Percentiles rank a stretch among this genome's conserved stretches.
Evolutionary conservation across 2,888 invertebrate genomes (phyloP).

Genomic region (Agrypnus murinus): DNA sequence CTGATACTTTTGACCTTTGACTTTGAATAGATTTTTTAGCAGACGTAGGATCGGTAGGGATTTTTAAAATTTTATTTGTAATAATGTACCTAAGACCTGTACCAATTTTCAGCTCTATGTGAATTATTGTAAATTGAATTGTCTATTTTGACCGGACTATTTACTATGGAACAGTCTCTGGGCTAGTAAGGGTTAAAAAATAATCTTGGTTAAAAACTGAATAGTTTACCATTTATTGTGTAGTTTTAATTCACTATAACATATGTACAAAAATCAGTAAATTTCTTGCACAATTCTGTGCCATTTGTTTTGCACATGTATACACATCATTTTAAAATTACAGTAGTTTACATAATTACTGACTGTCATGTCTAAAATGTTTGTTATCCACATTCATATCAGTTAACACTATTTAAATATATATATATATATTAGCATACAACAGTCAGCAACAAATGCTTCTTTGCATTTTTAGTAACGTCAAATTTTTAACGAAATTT

Average conservation of each 20-base stretch:
- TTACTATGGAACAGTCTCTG: too few relatives aligned
- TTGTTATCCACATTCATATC: conserved; percentile 38
- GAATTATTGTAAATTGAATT: too few relatives aligned
- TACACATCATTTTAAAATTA: conserved; percentile 40
- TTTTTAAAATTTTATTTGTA: too few relatives aligned
- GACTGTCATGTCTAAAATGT: conserved; percentile 33
- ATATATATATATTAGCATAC: conserved; percentile 29
- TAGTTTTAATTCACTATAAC: conserved; percentile 48
- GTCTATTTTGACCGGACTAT: too few relatives aligned
- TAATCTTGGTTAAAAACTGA: conserved; percentile 22
- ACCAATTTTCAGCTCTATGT: too few relatives aligned
- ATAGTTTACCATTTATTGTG: conserved; percentile 44
- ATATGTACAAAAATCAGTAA: conserved; percentile 51
- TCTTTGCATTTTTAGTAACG: conserved; percentile 23
- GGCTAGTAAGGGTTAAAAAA: too few relatives aligned
- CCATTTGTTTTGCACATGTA: conserved; percentile 36
- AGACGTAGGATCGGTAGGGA: too few relatives aligned
- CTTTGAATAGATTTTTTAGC: too few relatives aligned
- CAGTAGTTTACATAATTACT: conserved; percentile 36
- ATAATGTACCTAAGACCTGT: too few relatives aligned
- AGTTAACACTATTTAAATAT: conserved; percentile 31
- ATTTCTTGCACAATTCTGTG: conserved; percentile 36
- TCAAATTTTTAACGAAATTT: conserved; percentile 25
- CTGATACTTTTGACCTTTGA: too few relatives aligned
- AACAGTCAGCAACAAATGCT: conserved; percentile 37